Evolutionary conservation across 1,140 invertebrate genomes (phyloP).

Genomic region (Riptortus pedestris): DNA sequence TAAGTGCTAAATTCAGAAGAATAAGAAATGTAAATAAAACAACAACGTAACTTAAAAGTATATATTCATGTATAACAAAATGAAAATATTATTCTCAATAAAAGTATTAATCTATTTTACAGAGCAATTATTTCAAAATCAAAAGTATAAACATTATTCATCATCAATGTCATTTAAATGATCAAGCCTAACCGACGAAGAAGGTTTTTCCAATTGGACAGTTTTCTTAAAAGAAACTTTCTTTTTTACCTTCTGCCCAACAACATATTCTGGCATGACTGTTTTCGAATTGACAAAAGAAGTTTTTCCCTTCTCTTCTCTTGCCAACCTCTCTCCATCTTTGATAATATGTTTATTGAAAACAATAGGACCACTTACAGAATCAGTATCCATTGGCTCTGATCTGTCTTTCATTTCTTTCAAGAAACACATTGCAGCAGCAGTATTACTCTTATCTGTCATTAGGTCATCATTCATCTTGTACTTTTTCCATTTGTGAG

Average conservation of each 20-base stretch:
- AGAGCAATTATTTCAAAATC: background rate
- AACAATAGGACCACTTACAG: constrained; percentile 22
- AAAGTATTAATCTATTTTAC: too few species aligned
- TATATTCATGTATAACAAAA: too few species aligned
- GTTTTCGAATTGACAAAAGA: constrained; percentile 53
- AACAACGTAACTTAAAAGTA: too few species aligned
- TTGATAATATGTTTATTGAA: constrained; percentile 19
- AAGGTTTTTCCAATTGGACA: constrained; percentile 36
- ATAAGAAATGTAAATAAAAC: too few species aligned
- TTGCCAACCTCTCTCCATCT: constrained; percentile 31
- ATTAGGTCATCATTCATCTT: constrained; percentile 59
- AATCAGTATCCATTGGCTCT: constrained; percentile 33
- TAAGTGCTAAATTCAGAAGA: too few species aligned
- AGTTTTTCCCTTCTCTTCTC: constrained; percentile 42
- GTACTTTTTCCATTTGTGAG: constrained; percentile 65
- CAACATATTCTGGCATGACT: constrained; percentile 65
- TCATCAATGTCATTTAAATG: constrained; percentile 49
- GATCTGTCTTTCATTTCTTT: constrained; percentile 49
- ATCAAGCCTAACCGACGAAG: constrained; percentile 44
- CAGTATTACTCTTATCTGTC: constrained; percentile 57
- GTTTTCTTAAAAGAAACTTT: constrained; percentile 33
- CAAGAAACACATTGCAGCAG: constrained; percentile 56
- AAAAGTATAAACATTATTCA: constrained; percentile 31
- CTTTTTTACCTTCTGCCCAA: constrained; percentile 46
- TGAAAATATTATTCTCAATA: too few species aligned